These are phyloP conservation scores for Rhinolophus ferrumequinum DNA, from an alignment of 2,113 vertebrate genomes.

Conservation along the genomic window DNA sequence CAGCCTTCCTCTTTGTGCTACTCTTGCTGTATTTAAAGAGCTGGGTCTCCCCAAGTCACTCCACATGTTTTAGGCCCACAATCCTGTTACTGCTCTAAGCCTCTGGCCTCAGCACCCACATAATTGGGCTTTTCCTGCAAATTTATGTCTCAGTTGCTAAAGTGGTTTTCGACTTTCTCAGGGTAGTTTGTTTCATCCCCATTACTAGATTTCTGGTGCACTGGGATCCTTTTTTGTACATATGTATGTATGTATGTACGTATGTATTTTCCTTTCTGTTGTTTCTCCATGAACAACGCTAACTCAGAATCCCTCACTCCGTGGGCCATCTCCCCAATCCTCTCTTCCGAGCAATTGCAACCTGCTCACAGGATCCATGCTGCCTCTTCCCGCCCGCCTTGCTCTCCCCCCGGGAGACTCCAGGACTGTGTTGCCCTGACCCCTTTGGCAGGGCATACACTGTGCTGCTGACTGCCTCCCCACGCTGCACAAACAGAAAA, in stretches of 20 bases:
- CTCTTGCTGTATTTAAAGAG: neutral
- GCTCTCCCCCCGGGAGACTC: neutral
- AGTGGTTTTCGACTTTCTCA: neutral
- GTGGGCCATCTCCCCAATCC: neutral
- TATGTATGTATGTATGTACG: neutral
- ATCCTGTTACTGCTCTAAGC: neutral
- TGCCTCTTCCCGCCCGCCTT: neutral
- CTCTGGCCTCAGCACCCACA: neutral
- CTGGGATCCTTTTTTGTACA: neutral
- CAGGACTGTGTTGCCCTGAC: neutral
- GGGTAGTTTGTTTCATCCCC: neutral
- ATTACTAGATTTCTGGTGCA: neutral
- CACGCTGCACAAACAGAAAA: neutral
- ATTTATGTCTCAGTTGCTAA: neutral
- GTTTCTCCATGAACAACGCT: neutral
- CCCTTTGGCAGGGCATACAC: neutral
- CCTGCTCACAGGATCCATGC: too few relatives aligned
- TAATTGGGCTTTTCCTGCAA: neutral
- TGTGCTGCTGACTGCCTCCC: too few relatives aligned
- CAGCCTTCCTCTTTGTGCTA: neutral
- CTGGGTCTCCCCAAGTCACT: neutral
- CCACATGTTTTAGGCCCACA: neutral
- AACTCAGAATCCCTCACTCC: neutral
- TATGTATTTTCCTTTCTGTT: neutral
- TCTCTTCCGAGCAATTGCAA: neutral